Conservation (phyloP, 1,140 invertebrate species). For the Aphaenogaster floridana region DNA sequence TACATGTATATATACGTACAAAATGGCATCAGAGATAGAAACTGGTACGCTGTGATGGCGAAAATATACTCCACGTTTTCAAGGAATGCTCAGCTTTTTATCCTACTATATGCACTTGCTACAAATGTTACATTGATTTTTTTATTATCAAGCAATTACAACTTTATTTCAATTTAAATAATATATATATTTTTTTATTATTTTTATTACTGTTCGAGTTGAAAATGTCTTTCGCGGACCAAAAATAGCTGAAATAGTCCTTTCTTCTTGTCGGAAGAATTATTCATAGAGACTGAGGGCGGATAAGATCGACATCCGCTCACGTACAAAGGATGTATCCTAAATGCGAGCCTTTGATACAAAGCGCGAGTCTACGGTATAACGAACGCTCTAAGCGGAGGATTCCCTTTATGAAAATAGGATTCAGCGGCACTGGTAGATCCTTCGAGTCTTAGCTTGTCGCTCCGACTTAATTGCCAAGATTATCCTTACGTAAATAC, state of each 20-base stretch:
- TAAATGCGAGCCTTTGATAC: not conserved
- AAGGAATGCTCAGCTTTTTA: not conserved
- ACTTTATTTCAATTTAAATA: not conserved
- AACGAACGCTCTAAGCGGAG: conserved; percentile 5
- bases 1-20: not conserved
- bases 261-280: not conserved
- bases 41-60: not conserved
- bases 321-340: conserved; percentile 18
- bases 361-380: conserved; percentile 5
- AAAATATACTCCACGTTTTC: not conserved
- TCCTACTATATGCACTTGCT: not conserved
- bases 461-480: conserved; percentile 48
- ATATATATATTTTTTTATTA: not conserved
- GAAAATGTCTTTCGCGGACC: not conserved
- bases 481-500: conserved; percentile 47
- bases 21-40: not conserved
- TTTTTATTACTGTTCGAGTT: not conserved
- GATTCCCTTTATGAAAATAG: conserved; percentile 23
- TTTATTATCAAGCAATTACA: not conserved
- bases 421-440: conserved; percentile 10
- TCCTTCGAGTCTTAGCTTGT: conserved; percentile 21
- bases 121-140: not conserved
- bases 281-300: not conserved
- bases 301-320: conserved; percentile 8
- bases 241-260: not conserved